These are phyloP conservation scores for Gymnogyps californianus DNA, from an alignment of 2,113 vertebrate genomes.

Conservation along the genomic window DNA sequence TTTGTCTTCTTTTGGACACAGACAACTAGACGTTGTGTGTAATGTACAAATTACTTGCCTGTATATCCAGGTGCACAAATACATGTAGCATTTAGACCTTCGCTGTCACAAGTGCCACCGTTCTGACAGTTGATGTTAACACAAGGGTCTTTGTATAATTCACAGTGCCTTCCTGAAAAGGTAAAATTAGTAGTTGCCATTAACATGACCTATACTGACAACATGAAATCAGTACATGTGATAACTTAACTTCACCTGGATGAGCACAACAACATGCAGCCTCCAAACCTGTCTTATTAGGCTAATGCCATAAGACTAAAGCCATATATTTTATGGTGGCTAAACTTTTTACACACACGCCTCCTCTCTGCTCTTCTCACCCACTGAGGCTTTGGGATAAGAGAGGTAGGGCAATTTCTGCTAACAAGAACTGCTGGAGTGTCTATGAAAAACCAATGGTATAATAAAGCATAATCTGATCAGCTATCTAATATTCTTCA, in stretches of 20 bases:
- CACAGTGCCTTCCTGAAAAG: slow-evolving; percentile 87
- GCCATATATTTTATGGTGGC: not conserved
- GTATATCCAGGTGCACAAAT: slow-evolving; percentile 85
- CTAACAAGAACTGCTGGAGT: not conserved
- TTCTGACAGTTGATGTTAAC: slow-evolving; percentile 89
- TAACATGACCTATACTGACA: not conserved
- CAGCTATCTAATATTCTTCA: not conserved
- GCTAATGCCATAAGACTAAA: not conserved
- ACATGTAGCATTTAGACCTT: slow-evolving; percentile 86
- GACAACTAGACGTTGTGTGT: not conserved
- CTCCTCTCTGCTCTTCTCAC: not conserved
- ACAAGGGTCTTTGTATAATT: slow-evolving; percentile 92
- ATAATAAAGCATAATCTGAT: not conserved
- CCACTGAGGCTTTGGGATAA: not conserved
- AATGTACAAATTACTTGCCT: slow-evolving; percentile 68
- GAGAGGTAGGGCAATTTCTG: not conserved
- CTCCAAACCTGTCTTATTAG: not conserved
- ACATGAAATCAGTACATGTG: not conserved
- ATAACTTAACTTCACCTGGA: not conserved
- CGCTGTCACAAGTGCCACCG: slow-evolving; percentile 86
- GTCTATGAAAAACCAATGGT: not conserved
- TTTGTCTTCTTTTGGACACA: not conserved
- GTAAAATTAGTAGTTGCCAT: not conserved
- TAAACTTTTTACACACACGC: not conserved
- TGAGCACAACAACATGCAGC: not conserved